Base-by-base conservation (phyloP, 2,888 invertebrate genomes). In the Phalera bucephala region DNA sequence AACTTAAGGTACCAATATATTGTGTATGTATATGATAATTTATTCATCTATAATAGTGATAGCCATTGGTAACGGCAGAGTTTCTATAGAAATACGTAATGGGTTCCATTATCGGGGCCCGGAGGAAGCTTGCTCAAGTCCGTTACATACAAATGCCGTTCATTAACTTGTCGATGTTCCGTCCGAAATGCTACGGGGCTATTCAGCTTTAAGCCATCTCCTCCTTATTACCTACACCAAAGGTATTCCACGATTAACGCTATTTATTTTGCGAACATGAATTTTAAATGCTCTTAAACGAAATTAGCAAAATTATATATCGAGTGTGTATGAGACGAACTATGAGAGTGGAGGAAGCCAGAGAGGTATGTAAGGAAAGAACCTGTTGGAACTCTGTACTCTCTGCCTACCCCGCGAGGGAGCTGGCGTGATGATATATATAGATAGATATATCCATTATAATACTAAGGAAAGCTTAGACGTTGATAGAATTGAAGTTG, bases 131-230 rank as follows among this genome's bases (percentile, higher is more conserved):
- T 73, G 72, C 81, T 72, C 68, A 72, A 80, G 83, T 82, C 81
- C 78, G 83, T 82, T 83, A 85, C 87, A 88, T 88, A 87, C 85
- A 87, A 87, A 88, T 88, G 88, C 69, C 77, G 83, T 81, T 87
- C 85, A 88, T 88, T 88, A 88, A 80, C 78, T 80, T 72, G 73
- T 77, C 77, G 72, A 78, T 79, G 82, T 75, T 84, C 61, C 75
- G 77, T 73, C 82, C 72, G 67, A 80, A 80, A 80, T 68, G 59
- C 59, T 73, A 64, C 69, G 50, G 52, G 46, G 60, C 73, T 57
- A 72, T 74, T 80, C 72, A 76, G 69, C 70, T 80, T 74, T 64
- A 72, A 80, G 58, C 65, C 64, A 68, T 72, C 52, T 60, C 55
- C 59, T 47, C 45, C 48, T 46, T 60, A 54, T 60, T n/a, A n/a